A percentile compares a stretch with the other conserved stretches of the same genome.
These are phyloP conservation scores for Dolichoris vasculosae DNA, from an alignment of 1,140 invertebrate species.

Conservation along the genomic window DNA sequence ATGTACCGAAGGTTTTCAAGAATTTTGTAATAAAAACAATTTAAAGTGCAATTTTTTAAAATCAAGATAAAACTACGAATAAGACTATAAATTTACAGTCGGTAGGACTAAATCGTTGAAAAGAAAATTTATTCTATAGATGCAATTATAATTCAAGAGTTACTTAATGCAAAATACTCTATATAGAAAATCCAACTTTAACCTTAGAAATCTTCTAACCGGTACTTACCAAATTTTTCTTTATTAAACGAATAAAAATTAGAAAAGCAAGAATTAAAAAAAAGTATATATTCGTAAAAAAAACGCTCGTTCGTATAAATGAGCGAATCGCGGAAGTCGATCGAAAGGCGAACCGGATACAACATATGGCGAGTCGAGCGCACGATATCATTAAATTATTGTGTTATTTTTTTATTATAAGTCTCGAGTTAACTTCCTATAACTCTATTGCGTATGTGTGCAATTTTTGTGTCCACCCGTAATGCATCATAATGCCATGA, in stretches of 20 bases:
- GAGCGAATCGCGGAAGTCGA: slow-evolving; percentile 6
- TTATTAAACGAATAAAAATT: too few relatives aligned
- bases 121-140: too few relatives aligned
- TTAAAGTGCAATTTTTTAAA: too few relatives aligned
- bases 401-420: slow-evolving; percentile 23
- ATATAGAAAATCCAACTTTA: too few relatives aligned
- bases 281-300: neutral
- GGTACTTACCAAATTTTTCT: neutral
- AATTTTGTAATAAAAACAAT: too few relatives aligned
- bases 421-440: neutral
- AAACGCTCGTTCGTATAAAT: neutral
- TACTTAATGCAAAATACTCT: too few relatives aligned
- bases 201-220: too few relatives aligned
- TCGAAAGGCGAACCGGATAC: neutral
- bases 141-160: too few relatives aligned
- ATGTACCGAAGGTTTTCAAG: too few relatives aligned
- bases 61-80: too few relatives aligned
- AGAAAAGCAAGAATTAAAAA: neutral
- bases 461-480: slow-evolving; percentile 20
- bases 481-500: neutral
- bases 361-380: neutral
- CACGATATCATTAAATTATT: slow-evolving; percentile 27
- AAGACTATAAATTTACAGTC: too few relatives aligned
- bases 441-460: neutral
- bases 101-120: too few relatives aligned